Conservation (phyloP, 2,797 vertebrate species). For the Chaetophractus vellerosus region DNA sequence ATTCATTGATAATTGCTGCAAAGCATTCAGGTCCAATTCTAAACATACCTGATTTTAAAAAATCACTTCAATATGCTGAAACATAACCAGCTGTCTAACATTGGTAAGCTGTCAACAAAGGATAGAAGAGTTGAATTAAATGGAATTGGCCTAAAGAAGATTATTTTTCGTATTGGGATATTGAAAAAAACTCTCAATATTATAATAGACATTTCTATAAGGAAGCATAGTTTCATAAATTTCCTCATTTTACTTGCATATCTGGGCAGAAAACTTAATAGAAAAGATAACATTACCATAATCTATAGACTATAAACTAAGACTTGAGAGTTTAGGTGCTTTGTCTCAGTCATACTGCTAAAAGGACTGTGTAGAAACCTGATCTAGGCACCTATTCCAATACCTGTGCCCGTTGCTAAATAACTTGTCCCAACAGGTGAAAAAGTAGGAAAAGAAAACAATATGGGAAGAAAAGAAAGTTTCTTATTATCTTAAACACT, state of each 20-base stretch:
- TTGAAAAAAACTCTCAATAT: neutral
- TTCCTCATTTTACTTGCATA: neutral
- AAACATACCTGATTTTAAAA: neutral
- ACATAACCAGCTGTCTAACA: neutral
- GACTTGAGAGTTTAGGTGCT: neutral
- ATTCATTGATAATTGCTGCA: neutral
- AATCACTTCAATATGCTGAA: neutral
- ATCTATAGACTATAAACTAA: neutral
- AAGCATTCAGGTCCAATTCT: neutral
- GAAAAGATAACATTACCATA: neutral
- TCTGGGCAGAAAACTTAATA: neutral
- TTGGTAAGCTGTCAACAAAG: neutral
- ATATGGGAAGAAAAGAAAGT: neutral
- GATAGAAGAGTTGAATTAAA: neutral
- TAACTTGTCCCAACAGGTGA: neutral
- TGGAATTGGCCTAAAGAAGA: neutral
- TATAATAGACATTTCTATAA: neutral
- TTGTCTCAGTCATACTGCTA: neutral
- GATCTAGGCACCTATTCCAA: neutral
- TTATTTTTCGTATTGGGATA: neutral
- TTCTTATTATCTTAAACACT: neutral
- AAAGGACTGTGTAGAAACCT: neutral
- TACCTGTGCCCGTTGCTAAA: neutral
- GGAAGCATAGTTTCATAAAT: neutral
- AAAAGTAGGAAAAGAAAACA: neutral